These are phyloP conservation scores for Myioborus melanocephalus DNA, from an alignment of 2,797 vertebrate species.

Conservation along the genomic window DNA sequence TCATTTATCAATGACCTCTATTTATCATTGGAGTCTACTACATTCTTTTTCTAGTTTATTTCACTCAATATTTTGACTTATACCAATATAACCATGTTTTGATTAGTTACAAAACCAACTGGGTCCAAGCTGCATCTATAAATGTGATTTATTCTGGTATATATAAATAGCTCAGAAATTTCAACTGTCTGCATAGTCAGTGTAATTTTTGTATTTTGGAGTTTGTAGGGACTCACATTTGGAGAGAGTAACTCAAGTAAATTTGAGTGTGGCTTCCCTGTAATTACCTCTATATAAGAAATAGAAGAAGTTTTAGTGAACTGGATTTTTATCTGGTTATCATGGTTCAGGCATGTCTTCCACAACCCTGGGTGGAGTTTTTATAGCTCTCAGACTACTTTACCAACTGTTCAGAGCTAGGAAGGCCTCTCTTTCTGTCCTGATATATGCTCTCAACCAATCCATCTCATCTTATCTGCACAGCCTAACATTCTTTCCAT, in stretches of 20 bases:
- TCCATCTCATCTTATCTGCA: background rate
- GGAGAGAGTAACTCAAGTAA: background rate
- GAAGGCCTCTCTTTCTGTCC: background rate
- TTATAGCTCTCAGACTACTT: background rate
- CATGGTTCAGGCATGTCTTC: background rate
- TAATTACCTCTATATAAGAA: background rate
- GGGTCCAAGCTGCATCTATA: background rate
- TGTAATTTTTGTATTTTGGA: background rate
- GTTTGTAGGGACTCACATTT: background rate
- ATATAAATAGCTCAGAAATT: background rate
- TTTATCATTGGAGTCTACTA: background rate
- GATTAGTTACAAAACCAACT: background rate
- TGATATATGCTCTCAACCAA: background rate
- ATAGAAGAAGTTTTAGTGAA: background rate
- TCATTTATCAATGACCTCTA: background rate
- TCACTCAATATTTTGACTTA: background rate
- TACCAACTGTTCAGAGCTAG: background rate
- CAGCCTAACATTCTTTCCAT: background rate
- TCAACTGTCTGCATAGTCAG: background rate
- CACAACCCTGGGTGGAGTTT: background rate
- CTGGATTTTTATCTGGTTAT: background rate
- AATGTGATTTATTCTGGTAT: background rate
- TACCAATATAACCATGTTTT: background rate
- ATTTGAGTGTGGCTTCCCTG: background rate
- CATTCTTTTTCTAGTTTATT: background rate